Evolutionary conservation across 2,797 vertebrate genomes (phyloP).

Genomic region (Scomberomorus guttatus): DNA sequence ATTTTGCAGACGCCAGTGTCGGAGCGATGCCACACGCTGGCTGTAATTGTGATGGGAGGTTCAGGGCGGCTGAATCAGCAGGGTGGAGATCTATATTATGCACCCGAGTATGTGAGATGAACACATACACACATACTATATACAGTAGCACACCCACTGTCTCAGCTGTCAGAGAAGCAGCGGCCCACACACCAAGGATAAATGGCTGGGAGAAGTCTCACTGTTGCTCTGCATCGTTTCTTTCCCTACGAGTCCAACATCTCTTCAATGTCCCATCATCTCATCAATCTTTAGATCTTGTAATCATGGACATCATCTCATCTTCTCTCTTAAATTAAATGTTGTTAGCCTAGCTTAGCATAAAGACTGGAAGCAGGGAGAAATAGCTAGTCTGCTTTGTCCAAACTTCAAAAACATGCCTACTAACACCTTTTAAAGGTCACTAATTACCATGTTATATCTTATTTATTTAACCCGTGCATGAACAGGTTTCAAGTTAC

Average conservation of each 20-base stretch:
- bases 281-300: conserved; percentile 20
- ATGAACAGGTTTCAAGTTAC: neutral
- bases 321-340: neutral
- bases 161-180: conserved; percentile 52
- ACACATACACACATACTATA: conserved; percentile 12
- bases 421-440: too few relatives aligned
- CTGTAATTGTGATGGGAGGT: conserved; percentile 54
- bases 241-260: conserved; percentile 33
- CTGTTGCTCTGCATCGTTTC: conserved; percentile 20
- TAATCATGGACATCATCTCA: conserved; percentile 5
- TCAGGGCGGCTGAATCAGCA: conserved; percentile 67
- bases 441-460: neutral
- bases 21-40: conserved; percentile 30
- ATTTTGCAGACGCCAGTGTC: conserved; percentile 62
- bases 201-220: conserved; percentile 41
- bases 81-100: conserved; percentile 54
- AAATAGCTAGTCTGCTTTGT: too few relatives aligned
- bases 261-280: conserved; percentile 49
- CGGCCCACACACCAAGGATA: conserved; percentile 50
- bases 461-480: neutral
- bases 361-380: too few relatives aligned
- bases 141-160: conserved; percentile 35
- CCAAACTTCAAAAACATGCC: too few relatives aligned
- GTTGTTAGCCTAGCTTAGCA: too few relatives aligned
- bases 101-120: conserved; percentile 29